phyloP scores from a whole-genome alignment of 2,113 vertebrate species.

The Ifrita kowaldi region DNA sequence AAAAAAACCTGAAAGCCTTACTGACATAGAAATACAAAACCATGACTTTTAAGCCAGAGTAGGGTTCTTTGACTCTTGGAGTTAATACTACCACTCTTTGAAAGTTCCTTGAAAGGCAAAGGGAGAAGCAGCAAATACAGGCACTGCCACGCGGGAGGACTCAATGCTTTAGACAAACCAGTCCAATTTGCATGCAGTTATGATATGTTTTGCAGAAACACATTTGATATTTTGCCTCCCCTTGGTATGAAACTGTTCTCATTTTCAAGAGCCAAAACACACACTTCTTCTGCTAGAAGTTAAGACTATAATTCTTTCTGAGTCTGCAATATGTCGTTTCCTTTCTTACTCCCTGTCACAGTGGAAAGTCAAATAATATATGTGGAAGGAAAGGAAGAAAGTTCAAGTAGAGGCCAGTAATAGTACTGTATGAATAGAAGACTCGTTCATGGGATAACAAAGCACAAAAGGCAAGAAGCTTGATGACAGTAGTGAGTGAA shows the following conservation, averaged over 20 bases:
- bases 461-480: background rate
- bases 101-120: background rate
- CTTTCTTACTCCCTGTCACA: constrained; percentile 7
- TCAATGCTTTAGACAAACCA: background rate
- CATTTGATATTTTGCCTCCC: constrained; percentile 17
- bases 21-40: background rate
- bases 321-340: background rate
- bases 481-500: background rate
- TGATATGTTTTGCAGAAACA: constrained; percentile 22
- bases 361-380: constrained; percentile 33
- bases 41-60: background rate
- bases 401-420: constrained; percentile 30
- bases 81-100: background rate
- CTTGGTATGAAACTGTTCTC: background rate
- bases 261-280: constrained; percentile 37
- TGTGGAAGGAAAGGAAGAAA: background rate
- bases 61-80: background rate
- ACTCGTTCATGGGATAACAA: background rate
- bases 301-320: constrained; percentile 14
- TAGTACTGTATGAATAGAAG: background rate
- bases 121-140: background rate
- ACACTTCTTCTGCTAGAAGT: background rate
- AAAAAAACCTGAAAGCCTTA: background rate
- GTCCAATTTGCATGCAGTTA: background rate
- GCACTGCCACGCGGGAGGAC: background rate